Percentiles rank a stretch among this genome's conserved stretches.
Evolutionary conservation across 2,888 invertebrate genomes (phyloP).

Genomic region (Thymelicus acteon): DNA sequence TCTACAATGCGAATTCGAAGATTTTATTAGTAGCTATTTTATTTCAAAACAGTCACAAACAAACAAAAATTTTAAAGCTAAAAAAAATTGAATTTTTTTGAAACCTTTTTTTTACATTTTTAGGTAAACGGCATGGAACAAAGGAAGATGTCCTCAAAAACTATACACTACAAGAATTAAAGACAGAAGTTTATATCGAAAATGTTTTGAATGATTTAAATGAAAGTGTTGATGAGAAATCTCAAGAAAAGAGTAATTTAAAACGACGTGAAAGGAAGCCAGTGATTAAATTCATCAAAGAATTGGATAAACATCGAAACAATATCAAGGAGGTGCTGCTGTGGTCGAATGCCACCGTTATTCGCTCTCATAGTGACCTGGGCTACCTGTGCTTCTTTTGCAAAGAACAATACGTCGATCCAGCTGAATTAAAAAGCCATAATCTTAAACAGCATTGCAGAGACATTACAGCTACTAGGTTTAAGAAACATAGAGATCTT

Average conservation of each 20-base stretch:
- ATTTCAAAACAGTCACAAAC: too few species aligned
- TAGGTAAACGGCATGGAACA: slow-evolving; percentile 29
- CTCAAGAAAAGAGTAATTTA: neutral
- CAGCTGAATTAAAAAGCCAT: slow-evolving; percentile 52
- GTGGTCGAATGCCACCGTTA: slow-evolving; percentile 51
- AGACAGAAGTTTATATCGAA: slow-evolving; percentile 17
- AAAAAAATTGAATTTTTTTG: slow-evolving; percentile 1
- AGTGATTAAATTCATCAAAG: slow-evolving; percentile 11
- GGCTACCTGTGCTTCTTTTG: slow-evolving; percentile 54
- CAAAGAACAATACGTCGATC: slow-evolving; percentile 45
- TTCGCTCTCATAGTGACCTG: slow-evolving; percentile 45
- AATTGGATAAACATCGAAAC: slow-evolving; percentile 41
- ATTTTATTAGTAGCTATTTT: too few species aligned
- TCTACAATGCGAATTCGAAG: too few species aligned
- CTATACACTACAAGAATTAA: slow-evolving; percentile 4
- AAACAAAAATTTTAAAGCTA: too few species aligned
- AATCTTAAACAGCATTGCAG: slow-evolving; percentile 47
- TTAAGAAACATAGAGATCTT: slow-evolving; percentile 43
- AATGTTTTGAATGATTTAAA: slow-evolving; percentile 4
- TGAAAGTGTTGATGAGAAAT: neutral
- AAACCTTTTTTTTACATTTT: slow-evolving; percentile 34
- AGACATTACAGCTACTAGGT: slow-evolving; percentile 39
- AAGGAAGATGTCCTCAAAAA: slow-evolving; percentile 14
- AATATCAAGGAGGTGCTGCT: slow-evolving; percentile 46
- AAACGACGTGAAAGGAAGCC: neutral